Percentiles rank a stretch among this genome's conserved stretches.
Conservation (phyloP, 2,113 vertebrate species). For the Apteryx owenii region DNA sequence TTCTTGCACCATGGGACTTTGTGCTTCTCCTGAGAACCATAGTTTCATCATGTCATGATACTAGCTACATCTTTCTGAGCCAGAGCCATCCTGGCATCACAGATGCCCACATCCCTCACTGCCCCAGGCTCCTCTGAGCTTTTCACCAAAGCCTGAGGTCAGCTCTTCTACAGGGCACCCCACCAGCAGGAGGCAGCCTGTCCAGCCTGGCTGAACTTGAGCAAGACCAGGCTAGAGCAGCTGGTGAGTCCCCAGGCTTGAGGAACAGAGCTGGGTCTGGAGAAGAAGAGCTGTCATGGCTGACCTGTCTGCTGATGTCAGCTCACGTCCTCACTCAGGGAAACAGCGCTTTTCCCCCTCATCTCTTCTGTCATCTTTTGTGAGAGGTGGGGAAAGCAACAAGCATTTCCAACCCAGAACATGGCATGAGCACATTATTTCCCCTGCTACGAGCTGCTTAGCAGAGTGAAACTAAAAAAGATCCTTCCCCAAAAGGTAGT, state of each 20-base stretch:
- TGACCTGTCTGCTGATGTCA: neutral
- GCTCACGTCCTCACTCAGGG: neutral
- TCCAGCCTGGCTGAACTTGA: neutral
- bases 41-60: neutral
- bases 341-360: neutral
- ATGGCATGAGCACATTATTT: neutral
- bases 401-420: neutral
- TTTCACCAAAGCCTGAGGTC: neutral
- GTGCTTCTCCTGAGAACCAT: neutral
- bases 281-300: neutral
- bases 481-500: neutral
- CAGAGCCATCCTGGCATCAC: neutral
- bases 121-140: neutral
- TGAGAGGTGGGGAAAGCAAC: neutral
- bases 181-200: neutral
- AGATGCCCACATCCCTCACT: neutral
- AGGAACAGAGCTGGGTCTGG: neutral
- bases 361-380: neutral
- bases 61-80: neutral
- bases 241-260: fast-evolving
- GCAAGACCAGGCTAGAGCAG: neutral
- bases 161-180: neutral
- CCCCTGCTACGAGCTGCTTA: neutral
- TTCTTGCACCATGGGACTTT: neutral
- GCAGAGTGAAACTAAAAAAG: neutral